These are phyloP conservation scores for Cheilosia grossa DNA, from an alignment of 2,888 invertebrate species.

Conservation along the genomic window DNA sequence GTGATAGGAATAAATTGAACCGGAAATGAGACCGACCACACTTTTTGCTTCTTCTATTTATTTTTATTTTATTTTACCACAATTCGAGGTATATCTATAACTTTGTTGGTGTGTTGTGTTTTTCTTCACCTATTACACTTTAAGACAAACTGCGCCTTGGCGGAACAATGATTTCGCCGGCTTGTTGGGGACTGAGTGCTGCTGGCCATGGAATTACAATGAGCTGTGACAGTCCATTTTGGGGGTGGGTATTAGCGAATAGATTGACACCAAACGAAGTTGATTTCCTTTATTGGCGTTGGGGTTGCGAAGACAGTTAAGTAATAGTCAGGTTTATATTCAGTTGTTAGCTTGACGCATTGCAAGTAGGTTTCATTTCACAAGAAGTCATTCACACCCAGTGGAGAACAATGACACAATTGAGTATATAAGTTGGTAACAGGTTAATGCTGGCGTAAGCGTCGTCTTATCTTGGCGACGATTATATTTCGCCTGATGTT, in stretches of 20 bases:
- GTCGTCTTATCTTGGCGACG: slow-evolving; percentile 50
- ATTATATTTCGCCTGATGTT: slow-evolving; percentile 38
- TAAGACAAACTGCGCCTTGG: background rate
- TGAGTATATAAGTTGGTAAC: background rate
- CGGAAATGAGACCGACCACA: slow-evolving; percentile 61
- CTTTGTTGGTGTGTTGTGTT: background rate
- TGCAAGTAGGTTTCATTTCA: slow-evolving; percentile 43
- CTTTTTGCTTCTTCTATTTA: background rate
- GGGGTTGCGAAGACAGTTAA: slow-evolving; percentile 30
- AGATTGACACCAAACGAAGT: slow-evolving; percentile 61
- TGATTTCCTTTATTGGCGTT: slow-evolving; percentile 34
- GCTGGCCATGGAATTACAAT: slow-evolving; percentile 61
- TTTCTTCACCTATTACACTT: slow-evolving; percentile 2
- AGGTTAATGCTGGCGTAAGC: slow-evolving; percentile 20
- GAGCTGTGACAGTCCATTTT: slow-evolving; percentile 51
- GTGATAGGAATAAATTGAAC: slow-evolving; percentile 70
- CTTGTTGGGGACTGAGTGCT: slow-evolving; percentile 14
- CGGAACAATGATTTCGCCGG: slow-evolving; percentile 19
- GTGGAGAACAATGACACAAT: slow-evolving; percentile 17
- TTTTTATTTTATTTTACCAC: background rate
- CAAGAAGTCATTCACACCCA: slow-evolving; percentile 58
- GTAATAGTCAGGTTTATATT: slow-evolving; percentile 22
- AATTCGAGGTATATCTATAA: slow-evolving; percentile 34
- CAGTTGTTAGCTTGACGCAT: slow-evolving; percentile 1
- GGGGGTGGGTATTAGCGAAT: slow-evolving; percentile 61